Percentiles rank a stretch among this genome's conserved stretches.
Conservation (phyloP, 35 echinoderm and acorn worm genomes). For the Ophioderma brevispina region DNA sequence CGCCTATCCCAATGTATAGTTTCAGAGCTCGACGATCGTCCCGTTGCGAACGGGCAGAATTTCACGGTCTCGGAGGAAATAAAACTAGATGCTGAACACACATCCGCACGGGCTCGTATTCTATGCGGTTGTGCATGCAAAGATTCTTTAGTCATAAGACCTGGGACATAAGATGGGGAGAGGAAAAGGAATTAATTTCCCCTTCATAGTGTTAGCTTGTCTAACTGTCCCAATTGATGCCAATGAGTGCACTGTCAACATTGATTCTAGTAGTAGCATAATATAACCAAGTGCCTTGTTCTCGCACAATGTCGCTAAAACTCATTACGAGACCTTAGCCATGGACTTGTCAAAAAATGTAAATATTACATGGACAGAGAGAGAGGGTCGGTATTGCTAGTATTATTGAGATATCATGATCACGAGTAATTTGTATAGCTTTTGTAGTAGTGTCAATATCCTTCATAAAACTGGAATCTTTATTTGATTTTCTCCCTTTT, state of each 20-base stretch:
- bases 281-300: neutral
- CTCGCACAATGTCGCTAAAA: neutral
- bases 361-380: neutral
- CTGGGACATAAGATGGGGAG: neutral
- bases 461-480: neutral
- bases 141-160: conserved; percentile 3
- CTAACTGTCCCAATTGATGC: neutral
- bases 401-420: neutral
- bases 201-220: conserved; percentile 27
- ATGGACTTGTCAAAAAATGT: neutral
- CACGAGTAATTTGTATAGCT: neutral
- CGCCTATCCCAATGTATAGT: neutral
- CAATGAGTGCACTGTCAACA: conserved; percentile 29
- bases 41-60: neutral
- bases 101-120: neutral
- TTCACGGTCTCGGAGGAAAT: conserved; percentile 5
- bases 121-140: neutral
- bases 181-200: conserved; percentile 41
- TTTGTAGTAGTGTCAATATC: neutral
- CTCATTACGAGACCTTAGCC: neutral
- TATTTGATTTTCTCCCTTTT: neutral
- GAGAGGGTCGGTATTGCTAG: too few relatives aligned
- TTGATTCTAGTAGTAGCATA: neutral
- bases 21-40: neutral
- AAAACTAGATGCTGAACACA: conserved; percentile 10